These are phyloP conservation scores for Osmoderma eremita DNA, from an alignment of 2,888 invertebrate species.

Conservation along the genomic window DNA sequence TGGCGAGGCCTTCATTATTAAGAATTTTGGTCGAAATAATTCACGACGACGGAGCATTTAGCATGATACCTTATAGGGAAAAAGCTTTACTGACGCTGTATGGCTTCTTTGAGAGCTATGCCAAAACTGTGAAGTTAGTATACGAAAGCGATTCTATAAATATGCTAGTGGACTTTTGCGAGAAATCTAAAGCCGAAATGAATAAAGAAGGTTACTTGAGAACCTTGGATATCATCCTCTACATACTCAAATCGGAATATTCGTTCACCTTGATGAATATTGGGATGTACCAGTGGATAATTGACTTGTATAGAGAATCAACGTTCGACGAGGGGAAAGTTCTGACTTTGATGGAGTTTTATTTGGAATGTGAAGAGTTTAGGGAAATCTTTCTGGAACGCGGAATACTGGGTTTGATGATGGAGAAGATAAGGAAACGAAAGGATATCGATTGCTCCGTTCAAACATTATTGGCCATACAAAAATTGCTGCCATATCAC, in stretches of 20 bases:
- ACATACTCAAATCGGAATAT: slow-evolving; percentile 20
- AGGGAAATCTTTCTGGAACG: slow-evolving; percentile 14
- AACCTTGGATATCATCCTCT: slow-evolving; percentile 30
- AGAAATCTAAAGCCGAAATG: background rate
- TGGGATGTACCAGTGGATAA: slow-evolving; percentile 6
- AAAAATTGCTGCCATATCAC: background rate
- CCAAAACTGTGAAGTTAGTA: slow-evolving; percentile 51
- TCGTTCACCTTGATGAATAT: background rate
- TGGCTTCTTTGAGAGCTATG: slow-evolving; percentile 51
- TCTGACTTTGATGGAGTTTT: slow-evolving; percentile 11
- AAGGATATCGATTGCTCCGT: slow-evolving; percentile 9
- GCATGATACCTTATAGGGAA: slow-evolving; percentile 51
- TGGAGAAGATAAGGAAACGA: slow-evolving; percentile 8
- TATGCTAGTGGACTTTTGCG: slow-evolving; percentile 9
- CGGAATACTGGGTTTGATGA: background rate
- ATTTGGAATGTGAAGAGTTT: slow-evolving; percentile 15
- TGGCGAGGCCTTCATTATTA: slow-evolving; percentile 53
- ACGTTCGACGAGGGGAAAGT: background rate
- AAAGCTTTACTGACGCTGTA: slow-evolving; percentile 53
- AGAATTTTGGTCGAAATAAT: slow-evolving; percentile 51
- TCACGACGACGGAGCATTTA: slow-evolving; percentile 42
- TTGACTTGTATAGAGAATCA: slow-evolving; percentile 1
- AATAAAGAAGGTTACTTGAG: background rate
- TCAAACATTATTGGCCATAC: slow-evolving; percentile 7
- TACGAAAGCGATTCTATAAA: slow-evolving; percentile 19